Evolutionary conservation across 2,113 vertebrate species (phyloP).

Genomic region (Azemiops feae): DNA sequence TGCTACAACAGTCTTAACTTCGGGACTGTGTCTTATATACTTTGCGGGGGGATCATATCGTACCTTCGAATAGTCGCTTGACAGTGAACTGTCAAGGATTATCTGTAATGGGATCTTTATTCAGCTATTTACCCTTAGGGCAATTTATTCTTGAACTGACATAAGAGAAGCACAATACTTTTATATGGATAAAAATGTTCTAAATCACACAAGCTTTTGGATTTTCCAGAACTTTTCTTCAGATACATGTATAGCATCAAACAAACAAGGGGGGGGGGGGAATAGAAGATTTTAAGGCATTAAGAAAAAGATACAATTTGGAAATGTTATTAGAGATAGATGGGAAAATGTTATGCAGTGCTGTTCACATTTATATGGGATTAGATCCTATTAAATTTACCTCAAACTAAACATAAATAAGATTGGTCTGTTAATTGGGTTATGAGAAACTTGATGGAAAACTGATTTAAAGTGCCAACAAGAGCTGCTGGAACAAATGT

Average conservation of each 20-base stretch:
- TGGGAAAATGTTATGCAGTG: background rate
- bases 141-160: background rate
- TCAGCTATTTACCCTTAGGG: background rate
- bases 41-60: no score
- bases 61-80: no score
- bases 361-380: background rate
- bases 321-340: background rate
- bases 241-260: background rate
- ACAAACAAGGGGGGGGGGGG: background rate
- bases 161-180: background rate
- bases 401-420: background rate
- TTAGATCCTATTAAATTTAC: background rate
- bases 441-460: background rate
- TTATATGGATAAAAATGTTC: background rate
- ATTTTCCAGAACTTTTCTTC: background rate
- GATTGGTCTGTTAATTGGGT: background rate
- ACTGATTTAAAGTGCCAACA: background rate
- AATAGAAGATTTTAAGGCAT: background rate
- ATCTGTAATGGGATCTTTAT: background rate
- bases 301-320: background rate
- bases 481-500: background rate
- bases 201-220: background rate
- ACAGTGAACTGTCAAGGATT: no score
- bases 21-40: no score
- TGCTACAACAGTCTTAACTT: no score